phyloP scores from a whole-genome alignment of 2,888 invertebrate species.

The Agrotis clavis region DNA sequence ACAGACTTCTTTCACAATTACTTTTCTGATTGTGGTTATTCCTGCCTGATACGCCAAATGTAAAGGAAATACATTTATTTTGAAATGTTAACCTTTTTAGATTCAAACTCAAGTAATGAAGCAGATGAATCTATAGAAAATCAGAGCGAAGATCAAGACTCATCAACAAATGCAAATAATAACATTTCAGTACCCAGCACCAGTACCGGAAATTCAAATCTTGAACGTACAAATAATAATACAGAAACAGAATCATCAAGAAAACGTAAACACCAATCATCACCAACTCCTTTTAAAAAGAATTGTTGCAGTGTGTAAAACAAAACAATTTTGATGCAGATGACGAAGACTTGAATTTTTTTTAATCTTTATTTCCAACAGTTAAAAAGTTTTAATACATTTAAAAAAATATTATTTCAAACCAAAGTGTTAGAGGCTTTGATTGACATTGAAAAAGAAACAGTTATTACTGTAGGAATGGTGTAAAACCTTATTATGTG shows the following conservation, averaged over 20 bases:
- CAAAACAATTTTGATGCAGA: constrained; percentile 51
- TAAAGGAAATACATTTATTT: constrained; percentile 53
- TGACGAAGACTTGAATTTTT: constrained; percentile 62
- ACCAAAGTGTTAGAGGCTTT: constrained; percentile 59
- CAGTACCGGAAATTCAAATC: constrained; percentile 1
- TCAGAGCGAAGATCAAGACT: constrained; percentile 7
- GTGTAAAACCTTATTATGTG: too few relatives aligned
- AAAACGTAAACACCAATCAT: constrained; percentile 57
- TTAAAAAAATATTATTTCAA: constrained; percentile 61
- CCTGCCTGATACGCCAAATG: constrained; percentile 63
- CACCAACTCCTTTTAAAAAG: constrained; percentile 57
- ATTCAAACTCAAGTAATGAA: constrained; percentile 49
- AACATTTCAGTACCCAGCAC: constrained; percentile 11
- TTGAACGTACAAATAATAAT: constrained; percentile 14
- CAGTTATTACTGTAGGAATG: neutral
- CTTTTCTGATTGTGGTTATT: constrained; percentile 62
- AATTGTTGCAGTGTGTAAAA: constrained; percentile 56
- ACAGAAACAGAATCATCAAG: neutral
- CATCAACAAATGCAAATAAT: constrained; percentile 6
- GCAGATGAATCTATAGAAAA: constrained; percentile 51
- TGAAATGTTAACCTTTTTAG: constrained; percentile 57
- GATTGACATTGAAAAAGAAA: constrained; percentile 48
- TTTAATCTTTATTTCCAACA: constrained; percentile 55
- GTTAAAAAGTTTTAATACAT: constrained; percentile 51
- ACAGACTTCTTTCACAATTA: constrained; percentile 62